These are phyloP conservation scores for Bursaphelenchus mucronatus DNA, from an alignment of 1,140 invertebrate genomes.

Conservation along the genomic window DNA sequence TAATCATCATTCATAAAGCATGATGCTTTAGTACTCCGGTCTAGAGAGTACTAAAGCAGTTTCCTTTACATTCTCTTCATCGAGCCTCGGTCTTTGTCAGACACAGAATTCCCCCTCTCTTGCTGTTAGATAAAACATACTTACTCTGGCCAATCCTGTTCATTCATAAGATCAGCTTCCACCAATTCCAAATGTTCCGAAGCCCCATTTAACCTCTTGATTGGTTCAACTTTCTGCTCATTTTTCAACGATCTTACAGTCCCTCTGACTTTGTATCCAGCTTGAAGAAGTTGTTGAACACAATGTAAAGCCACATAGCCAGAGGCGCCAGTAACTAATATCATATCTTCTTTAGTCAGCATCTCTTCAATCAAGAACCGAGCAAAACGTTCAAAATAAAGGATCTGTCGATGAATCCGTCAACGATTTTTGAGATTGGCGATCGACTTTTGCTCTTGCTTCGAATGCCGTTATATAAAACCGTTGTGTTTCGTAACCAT, in stretches of 20 bases:
- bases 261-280: slow-evolving; percentile 65
- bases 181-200: slow-evolving; percentile 63
- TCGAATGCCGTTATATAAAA: too few relatives aligned
- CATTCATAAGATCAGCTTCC: slow-evolving; percentile 62
- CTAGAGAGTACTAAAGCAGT: too few relatives aligned
- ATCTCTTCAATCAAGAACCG: too few relatives aligned
- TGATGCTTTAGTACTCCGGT: too few relatives aligned
- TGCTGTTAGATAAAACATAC: slow-evolving; percentile 1
- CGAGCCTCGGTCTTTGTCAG: neutral
- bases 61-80: neutral
- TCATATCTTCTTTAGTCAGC: slow-evolving; percentile 22
- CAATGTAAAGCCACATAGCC: slow-evolving; percentile 66
- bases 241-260: slow-evolving; percentile 65
- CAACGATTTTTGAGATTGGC: too few relatives aligned
- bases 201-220: slow-evolving; percentile 59
- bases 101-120: neutral
- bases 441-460: too few relatives aligned
- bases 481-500: too few relatives aligned
- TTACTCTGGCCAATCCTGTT: slow-evolving; percentile 30
- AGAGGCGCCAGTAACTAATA: slow-evolving; percentile 66
- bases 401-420: too few relatives aligned
- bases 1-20: too few relatives aligned
- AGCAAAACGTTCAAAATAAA: too few relatives aligned
- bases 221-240: slow-evolving; percentile 61
- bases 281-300: slow-evolving; percentile 64